Conservation (phyloP, 2,888 invertebrate genomes). For the Papilio protenor region DNA sequence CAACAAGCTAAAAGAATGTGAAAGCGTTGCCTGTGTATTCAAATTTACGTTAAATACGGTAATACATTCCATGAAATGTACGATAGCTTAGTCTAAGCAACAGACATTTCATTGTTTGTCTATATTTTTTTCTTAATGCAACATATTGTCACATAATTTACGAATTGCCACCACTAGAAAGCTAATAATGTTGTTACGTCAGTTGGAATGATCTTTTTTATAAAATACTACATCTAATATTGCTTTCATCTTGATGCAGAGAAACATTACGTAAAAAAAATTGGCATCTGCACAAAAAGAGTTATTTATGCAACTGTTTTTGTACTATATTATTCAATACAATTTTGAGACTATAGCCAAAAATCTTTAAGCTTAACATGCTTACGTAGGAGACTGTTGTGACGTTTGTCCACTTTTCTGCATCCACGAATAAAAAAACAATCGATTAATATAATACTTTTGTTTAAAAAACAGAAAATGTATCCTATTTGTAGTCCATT, state of each 20-base stretch:
- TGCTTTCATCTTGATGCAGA: constrained; percentile 24
- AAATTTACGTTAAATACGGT: too few relatives aligned
- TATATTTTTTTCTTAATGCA: too few relatives aligned
- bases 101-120: too few relatives aligned
- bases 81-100: too few relatives aligned
- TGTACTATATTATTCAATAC: constrained; percentile 12
- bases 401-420: background rate
- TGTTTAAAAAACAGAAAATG: too few relatives aligned
- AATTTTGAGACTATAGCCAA: constrained; percentile 8
- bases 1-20: too few relatives aligned
- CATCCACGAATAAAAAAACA: background rate
- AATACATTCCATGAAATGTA: too few relatives aligned
- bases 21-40: too few relatives aligned
- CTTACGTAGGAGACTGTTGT: background rate
- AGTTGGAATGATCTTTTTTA: constrained; percentile 16
- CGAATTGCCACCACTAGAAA: constrained; percentile 13
- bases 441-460: too few relatives aligned
- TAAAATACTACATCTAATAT: constrained; percentile 28
- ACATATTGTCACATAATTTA: constrained; percentile 2
- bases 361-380: background rate
- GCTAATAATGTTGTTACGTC: constrained; percentile 24
- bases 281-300: constrained; percentile 29
- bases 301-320: constrained; percentile 34
- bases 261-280: constrained; percentile 28
- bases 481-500: background rate